Conservation (phyloP, 2,888 invertebrate species). For the Rhopalosiphum nymphaeae region DNA sequence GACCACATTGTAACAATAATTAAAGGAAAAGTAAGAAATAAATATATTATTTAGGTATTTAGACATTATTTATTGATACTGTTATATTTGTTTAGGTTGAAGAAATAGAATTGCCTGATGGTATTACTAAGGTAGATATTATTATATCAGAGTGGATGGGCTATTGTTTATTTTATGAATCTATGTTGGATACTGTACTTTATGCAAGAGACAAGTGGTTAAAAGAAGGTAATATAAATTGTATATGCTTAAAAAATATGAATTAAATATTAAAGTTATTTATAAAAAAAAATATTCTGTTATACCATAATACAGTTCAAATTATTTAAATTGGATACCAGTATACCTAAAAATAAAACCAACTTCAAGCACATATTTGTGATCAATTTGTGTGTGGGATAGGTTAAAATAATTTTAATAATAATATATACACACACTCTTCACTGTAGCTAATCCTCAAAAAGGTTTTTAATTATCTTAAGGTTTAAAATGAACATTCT, state of each 20-base stretch:
- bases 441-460: not conserved
- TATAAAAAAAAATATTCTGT: not conserved
- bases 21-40: constrained; percentile 77
- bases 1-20: constrained; percentile 85
- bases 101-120: constrained; percentile 90
- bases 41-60: constrained; percentile 28
- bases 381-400: too few species aligned
- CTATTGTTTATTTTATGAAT: constrained; percentile 96
- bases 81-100: constrained; percentile 74
- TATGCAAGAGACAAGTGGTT: constrained; percentile 99
- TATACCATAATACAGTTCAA: too few species aligned
- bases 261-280: not conserved
- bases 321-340: too few species aligned
- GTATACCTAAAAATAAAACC: too few species aligned
- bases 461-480: not conserved
- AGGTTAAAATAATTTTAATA: too few species aligned
- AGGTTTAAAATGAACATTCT: not conserved
- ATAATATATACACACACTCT: not conserved
- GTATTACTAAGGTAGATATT: constrained; percentile 91
- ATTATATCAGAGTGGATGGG: constrained; percentile 88
- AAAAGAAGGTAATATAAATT: constrained; percentile 74
- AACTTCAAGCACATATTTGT: too few species aligned
- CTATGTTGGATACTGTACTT: constrained; percentile 99
- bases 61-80: not conserved
- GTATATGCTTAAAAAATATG: not conserved